Percentiles rank a stretch among this genome's conserved stretches.
Conservation (phyloP, 2,888 invertebrate species). For the Pachycephus smyrnensis region DNA sequence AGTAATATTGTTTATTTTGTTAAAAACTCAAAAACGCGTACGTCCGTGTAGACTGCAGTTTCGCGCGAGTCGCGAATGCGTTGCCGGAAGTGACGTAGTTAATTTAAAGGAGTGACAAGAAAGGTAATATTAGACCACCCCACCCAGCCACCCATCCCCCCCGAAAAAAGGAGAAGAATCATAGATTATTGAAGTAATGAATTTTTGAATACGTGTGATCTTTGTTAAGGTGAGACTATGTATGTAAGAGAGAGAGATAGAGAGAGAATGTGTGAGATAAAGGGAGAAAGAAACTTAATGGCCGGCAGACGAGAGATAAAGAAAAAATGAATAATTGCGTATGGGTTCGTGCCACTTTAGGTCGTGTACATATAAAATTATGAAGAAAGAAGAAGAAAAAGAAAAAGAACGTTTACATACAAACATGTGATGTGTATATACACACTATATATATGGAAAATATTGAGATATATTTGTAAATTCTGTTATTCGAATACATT, state of each 20-base stretch:
- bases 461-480: slow-evolving; percentile 65
- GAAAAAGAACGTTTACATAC: slow-evolving; percentile 44
- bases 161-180: not conserved
- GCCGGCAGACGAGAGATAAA: slow-evolving; percentile 19
- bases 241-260: slow-evolving; percentile 19
- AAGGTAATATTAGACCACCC: no score
- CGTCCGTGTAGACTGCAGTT: no score
- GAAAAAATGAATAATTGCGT: slow-evolving; percentile 39
- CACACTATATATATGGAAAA: slow-evolving; percentile 49
- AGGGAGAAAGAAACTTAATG: slow-evolving; percentile 18
- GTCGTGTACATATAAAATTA: slow-evolving; percentile 56
- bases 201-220: no score
- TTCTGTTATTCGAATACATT: slow-evolving; percentile 64
- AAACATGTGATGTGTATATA: slow-evolving; percentile 59
- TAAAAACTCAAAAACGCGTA: no score
- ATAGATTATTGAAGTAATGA: not conserved
- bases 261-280: slow-evolving; percentile 22
- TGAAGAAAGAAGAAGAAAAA: slow-evolving; percentile 32
- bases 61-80: no score
- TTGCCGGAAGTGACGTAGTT: no score
- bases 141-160: no score
- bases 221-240: slow-evolving; percentile 11
- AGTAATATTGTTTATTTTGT: no score
- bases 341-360: slow-evolving; percentile 56
- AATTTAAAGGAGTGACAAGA: no score